Evolutionary conservation across 1,140 invertebrate genomes (phyloP).

Genomic region (Eurosta solidaginis): DNA sequence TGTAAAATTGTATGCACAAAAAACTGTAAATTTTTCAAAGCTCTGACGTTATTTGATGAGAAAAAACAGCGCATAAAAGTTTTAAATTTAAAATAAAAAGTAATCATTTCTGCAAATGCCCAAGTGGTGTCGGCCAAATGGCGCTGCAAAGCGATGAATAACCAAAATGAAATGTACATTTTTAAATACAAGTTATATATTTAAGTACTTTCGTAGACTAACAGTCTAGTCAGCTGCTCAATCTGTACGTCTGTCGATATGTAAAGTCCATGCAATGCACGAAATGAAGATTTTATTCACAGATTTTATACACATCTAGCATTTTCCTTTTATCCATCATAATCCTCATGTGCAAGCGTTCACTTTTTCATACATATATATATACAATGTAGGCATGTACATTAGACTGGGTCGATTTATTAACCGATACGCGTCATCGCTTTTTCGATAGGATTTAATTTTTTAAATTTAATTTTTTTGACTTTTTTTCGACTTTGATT

Average conservation of each 20-base stretch:
- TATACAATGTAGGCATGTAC: no score
- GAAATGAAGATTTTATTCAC: background rate
- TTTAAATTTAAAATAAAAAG: slow-evolving; percentile 7
- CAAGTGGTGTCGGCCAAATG: background rate
- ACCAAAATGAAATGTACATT: background rate
- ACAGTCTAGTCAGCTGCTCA: background rate
- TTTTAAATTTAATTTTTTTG: no score
- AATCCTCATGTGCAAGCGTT: background rate
- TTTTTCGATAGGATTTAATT: no score
- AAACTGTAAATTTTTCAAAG: background rate
- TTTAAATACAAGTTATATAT: background rate
- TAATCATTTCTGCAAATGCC: background rate
- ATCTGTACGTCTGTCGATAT: background rate
- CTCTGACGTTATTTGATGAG: slow-evolving; percentile 1
- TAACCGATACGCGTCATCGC: no score
- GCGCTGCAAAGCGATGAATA: background rate
- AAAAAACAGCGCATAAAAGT: no score
- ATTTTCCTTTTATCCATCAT: slow-evolving; percentile 5
- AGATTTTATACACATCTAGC: background rate
- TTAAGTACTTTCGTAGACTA: background rate
- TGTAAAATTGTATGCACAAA: background rate
- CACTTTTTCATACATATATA: background rate
- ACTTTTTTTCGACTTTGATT: no score
- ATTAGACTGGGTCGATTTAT: no score
- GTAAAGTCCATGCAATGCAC: background rate